Evolutionary conservation across 2,797 vertebrate species (phyloP).

Genomic region (Microctenopoma stevenorrisi): DNA sequence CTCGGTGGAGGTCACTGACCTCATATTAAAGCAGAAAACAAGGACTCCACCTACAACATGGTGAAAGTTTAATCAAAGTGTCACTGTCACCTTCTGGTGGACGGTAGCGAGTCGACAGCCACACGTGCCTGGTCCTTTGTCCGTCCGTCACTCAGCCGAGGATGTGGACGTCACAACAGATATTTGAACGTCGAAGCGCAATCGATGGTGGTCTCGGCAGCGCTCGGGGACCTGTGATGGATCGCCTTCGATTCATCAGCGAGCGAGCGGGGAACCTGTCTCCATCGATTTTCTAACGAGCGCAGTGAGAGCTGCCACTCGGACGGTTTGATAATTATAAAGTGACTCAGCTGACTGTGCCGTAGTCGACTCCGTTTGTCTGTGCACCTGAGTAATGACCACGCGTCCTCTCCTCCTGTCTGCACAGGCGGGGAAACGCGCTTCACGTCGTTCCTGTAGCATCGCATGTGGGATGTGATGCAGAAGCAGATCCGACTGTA

Average conservation of each 20-base stretch:
- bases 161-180: constrained; percentile 28
- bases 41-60: neutral
- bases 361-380: neutral
- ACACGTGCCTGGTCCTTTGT: neutral
- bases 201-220: constrained; percentile 37
- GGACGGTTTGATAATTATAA: constrained; percentile 21
- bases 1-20: neutral
- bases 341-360: constrained; percentile 5
- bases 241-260: constrained; percentile 38
- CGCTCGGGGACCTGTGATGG: constrained; percentile 15
- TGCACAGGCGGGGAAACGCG: no score
- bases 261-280: constrained; percentile 25
- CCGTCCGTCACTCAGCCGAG: constrained; percentile 3
- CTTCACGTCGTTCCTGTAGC: no score
- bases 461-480: no score
- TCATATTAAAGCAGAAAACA: neutral
- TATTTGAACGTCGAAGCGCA: constrained; percentile 51
- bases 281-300: constrained; percentile 17
- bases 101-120: neutral
- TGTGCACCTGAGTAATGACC: no score
- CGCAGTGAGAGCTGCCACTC: neutral
- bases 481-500: no score
- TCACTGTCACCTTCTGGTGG: neutral
- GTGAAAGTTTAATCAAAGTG: constrained; percentile 8
- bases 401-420: no score